Conservation (phyloP, 2,888 invertebrate species). For the Archips xylosteana region DNA sequence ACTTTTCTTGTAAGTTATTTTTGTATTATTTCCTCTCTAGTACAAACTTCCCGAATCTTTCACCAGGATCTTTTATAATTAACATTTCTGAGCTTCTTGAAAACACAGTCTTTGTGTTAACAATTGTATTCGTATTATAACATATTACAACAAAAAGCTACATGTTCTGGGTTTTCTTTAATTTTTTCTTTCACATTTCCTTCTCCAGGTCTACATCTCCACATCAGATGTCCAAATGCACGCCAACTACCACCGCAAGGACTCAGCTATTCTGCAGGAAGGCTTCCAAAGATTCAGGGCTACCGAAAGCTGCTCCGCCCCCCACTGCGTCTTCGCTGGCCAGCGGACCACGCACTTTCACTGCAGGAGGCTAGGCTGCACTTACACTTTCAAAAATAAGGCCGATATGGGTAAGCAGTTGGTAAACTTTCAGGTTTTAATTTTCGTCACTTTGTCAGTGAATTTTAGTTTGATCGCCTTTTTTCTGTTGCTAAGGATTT, state of each 20-base stretch:
- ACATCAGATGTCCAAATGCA: slow-evolving; percentile 99
- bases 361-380: slow-evolving; percentile 95
- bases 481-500: too few species aligned
- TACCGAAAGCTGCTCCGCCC: slow-evolving; percentile 97
- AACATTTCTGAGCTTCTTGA: too few species aligned
- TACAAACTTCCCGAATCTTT: too few species aligned
- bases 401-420: slow-evolving; percentile 97
- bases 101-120: too few species aligned
- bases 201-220: slow-evolving; percentile 93
- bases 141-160: too few species aligned
- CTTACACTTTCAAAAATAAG: slow-evolving; percentile 99
- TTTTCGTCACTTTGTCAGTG: neutral
- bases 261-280: slow-evolving; percentile 98
- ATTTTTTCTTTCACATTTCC: neutral
- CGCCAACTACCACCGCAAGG: slow-evolving; percentile 99
- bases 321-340: slow-evolving; percentile 96
- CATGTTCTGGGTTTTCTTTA: neutral
- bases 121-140: too few species aligned
- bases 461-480: neutral
- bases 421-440: neutral
- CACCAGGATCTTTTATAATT: too few species aligned
- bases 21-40: too few species aligned
- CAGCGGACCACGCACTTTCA: slow-evolving; percentile 99
- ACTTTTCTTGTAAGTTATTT: too few species aligned
- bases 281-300: slow-evolving; percentile 98